These are phyloP conservation scores for Paratilapia polleni DNA, from an alignment of 2,113 vertebrate genomes.

Conservation along the genomic window DNA sequence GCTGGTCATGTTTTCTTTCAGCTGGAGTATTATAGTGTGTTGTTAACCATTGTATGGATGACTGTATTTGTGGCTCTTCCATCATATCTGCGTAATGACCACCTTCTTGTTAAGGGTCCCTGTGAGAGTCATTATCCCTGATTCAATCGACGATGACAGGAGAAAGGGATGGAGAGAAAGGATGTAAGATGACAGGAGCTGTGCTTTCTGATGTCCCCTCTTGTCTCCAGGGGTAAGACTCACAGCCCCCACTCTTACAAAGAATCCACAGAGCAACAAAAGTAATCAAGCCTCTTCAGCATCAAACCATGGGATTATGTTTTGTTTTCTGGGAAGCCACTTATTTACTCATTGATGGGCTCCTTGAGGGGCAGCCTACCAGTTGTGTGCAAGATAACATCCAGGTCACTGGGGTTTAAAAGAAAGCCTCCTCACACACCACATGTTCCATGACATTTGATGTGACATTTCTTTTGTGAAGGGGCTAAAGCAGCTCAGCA, in stretches of 20 bases:
- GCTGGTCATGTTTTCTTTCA: constrained; percentile 27
- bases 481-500: constrained; percentile 19
- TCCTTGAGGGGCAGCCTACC: constrained; percentile 49
- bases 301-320: constrained; percentile 58
- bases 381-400: constrained; percentile 53
- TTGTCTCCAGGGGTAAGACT: constrained; percentile 50
- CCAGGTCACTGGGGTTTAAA: constrained; percentile 43
- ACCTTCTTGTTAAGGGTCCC: constrained; percentile 62
- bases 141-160: constrained; percentile 63
- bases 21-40: not conserved
- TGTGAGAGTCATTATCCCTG: constrained; percentile 71
- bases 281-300: constrained; percentile 69
- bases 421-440: constrained; percentile 35
- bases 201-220: constrained; percentile 61
- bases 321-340: constrained; percentile 63
- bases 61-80: constrained; percentile 39
- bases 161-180: constrained; percentile 48
- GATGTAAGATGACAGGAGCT: constrained; percentile 67
- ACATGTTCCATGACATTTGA: constrained; percentile 59
- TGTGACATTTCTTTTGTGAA: constrained; percentile 54
- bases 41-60: constrained; percentile 33
- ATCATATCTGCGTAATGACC: constrained; percentile 66
- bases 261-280: constrained; percentile 57
- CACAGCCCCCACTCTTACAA: constrained; percentile 30
- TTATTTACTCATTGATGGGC: constrained; percentile 66